Percentiles rank a stretch among this genome's conserved stretches.
Conservation (phyloP, 2,113 vertebrate genomes). For the Pontoporia blainvillei region DNA sequence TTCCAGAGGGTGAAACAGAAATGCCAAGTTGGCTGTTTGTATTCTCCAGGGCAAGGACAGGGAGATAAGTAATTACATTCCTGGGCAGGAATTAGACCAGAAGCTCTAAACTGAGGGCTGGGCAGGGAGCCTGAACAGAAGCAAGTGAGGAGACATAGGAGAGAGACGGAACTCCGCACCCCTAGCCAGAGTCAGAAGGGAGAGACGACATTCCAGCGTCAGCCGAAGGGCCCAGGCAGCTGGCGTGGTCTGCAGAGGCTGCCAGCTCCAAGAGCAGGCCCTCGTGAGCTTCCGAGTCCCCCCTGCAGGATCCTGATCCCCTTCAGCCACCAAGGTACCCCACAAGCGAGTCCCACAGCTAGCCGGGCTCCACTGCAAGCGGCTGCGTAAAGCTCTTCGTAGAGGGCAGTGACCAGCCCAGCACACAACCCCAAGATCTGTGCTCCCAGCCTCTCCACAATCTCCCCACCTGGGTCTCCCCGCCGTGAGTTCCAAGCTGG, state of each 20-base stretch:
- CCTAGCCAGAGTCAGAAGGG: neutral
- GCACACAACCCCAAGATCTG: neutral
- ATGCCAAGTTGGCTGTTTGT: conserved; percentile 22
- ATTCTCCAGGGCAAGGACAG: conserved; percentile 11
- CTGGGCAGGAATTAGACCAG: conserved; percentile 58
- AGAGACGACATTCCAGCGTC: neutral
- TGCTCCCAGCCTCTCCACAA: neutral
- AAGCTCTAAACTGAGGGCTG: conserved; percentile 2
- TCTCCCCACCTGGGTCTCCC: neutral
- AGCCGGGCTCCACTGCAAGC: rapidly evolving
- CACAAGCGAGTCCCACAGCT: neutral
- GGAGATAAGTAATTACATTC: conserved; percentile 19
- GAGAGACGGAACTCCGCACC: neutral
- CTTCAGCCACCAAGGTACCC: neutral
- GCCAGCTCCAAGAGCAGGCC: neutral
- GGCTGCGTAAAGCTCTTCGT: neutral
- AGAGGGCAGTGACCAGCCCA: neutral
- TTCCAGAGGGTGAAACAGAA: neutral
- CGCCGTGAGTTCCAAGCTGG: neutral
- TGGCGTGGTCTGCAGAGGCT: neutral
- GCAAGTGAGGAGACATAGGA: neutral
- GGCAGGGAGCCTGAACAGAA: conserved; percentile 27
- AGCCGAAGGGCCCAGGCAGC: neutral
- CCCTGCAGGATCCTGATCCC: neutral
- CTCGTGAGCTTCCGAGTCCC: neutral